Conservation (phyloP, 2,888 invertebrate species). For the Odontothrips loti region DNA sequence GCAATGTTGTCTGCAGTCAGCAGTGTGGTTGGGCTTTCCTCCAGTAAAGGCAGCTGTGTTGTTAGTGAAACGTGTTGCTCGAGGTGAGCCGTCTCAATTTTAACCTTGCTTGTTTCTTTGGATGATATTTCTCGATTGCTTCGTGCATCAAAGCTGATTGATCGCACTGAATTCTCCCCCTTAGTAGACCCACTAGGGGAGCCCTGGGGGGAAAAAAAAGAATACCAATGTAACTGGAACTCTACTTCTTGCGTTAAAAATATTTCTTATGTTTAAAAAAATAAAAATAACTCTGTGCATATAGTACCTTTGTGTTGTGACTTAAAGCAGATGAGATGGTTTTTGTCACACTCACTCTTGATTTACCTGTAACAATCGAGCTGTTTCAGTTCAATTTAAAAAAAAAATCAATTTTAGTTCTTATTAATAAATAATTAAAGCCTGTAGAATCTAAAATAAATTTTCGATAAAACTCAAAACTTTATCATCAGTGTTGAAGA, state of each 20-base stretch:
- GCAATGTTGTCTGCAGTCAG: slow-evolving; percentile 26
- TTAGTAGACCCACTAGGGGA: not conserved
- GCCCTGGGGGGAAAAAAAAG: not conserved
- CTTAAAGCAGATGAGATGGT: not conserved
- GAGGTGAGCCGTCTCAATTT: not conserved
- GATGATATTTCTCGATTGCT: slow-evolving; percentile 14
- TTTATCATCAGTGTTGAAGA: not conserved
- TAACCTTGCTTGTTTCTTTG: slow-evolving; percentile 12
- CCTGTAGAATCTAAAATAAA: slow-evolving; percentile 30
- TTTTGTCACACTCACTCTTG: not conserved
- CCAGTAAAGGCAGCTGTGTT: not conserved
- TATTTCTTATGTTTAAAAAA: not conserved
- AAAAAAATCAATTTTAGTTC: no score
- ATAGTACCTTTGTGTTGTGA: not conserved
- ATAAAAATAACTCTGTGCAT: not conserved
- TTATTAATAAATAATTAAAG: no score
- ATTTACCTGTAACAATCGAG: slow-evolving; percentile 15
- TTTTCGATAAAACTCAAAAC: no score
- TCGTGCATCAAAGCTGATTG: slow-evolving; percentile 5
- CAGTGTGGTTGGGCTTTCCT: not conserved
- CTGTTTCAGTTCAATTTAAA: no score
- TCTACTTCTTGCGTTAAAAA: not conserved
- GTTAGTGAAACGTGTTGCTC: not conserved
- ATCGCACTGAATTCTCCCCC: not conserved
- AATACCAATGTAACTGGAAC: not conserved